Evolutionary conservation across 2,888 invertebrate genomes (phyloP).

Genomic region (Rhimphoctona megacephalus): DNA sequence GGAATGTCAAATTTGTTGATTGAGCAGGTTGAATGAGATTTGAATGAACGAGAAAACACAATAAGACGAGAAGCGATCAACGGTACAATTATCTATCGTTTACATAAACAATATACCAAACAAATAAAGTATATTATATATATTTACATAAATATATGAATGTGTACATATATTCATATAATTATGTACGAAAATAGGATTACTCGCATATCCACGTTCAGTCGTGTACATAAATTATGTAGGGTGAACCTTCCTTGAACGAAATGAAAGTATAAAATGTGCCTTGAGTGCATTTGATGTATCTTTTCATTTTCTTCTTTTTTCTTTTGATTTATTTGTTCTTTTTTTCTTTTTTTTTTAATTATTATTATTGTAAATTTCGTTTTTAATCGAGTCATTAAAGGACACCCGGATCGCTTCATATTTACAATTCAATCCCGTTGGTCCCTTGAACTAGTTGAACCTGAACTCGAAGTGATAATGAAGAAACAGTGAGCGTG

Average conservation of each 20-base stretch:
- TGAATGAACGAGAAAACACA: constrained; percentile 44
- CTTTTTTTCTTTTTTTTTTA: constrained; percentile 15
- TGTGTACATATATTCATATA: constrained; percentile 32
- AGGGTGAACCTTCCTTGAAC: constrained; percentile 74
- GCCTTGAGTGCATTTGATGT: constrained; percentile 83
- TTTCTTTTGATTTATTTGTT: not conserved
- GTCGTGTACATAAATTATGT: constrained; percentile 66
- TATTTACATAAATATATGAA: constrained; percentile 40
- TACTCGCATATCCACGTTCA: constrained; percentile 42
- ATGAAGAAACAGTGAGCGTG: constrained; percentile 1
- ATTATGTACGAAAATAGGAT: not conserved
- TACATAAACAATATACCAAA: constrained; percentile 61
- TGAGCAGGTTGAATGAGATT: not conserved
- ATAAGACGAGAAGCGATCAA: constrained; percentile 77
- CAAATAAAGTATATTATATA: constrained; percentile 40
- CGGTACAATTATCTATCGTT: constrained; percentile 72
- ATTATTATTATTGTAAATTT: constrained; percentile 9
- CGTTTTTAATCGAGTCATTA: no score
- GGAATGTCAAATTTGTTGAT: not conserved
- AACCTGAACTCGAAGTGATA: constrained; percentile 36
- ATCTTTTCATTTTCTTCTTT: constrained; percentile 56
- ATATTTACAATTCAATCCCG: constrained; percentile 48
- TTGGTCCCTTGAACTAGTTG: constrained; percentile 40
- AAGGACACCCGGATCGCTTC: constrained; percentile 63
- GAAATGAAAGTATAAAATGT: constrained; percentile 84